A percentile compares a stretch with the other conserved stretches of the same genome.
phyloP scores from a whole-genome alignment of 2,797 vertebrate species.

The Dipus sagitta region DNA sequence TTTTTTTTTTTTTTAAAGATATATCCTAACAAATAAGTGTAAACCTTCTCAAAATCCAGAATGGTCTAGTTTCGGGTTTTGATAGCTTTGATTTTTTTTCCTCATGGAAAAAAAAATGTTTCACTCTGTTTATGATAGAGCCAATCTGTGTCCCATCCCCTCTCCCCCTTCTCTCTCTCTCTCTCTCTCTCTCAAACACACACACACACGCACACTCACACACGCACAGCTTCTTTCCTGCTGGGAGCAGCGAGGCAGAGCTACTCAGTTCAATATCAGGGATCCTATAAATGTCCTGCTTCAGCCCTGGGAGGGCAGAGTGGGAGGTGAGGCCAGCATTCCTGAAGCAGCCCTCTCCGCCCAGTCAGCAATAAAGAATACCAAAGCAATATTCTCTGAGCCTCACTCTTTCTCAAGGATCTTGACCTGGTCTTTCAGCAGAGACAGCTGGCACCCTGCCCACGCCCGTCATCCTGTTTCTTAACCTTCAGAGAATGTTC shows the following conservation, averaged over 20 bases:
- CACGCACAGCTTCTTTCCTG: neutral
- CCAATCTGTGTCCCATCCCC: neutral
- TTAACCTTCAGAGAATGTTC: neutral
- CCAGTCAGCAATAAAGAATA: neutral
- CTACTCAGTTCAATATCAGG: neutral
- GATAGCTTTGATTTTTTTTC: neutral
- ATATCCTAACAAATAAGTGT: slow-evolving; percentile 33
- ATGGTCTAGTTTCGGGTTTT: neutral
- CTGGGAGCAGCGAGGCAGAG: neutral
- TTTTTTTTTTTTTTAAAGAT: neutral
- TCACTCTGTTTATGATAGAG: neutral
- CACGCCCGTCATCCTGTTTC: neutral
- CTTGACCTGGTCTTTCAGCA: slow-evolving; percentile 6
- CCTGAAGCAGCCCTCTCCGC: neutral
- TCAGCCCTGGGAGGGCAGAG: neutral
- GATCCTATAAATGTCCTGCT: neutral
- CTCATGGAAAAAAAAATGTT: neutral
- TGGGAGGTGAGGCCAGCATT: neutral
- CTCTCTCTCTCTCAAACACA: too few species aligned
- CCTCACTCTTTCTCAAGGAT: slow-evolving; percentile 45
- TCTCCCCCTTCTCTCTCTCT: too few species aligned
- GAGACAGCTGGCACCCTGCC: neutral
- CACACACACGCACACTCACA: neutral
- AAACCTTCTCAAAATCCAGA: slow-evolving; percentile 27
- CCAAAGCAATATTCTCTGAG: slow-evolving; percentile 46